Percentiles rank a stretch among this genome's conserved stretches.
Evolutionary conservation across 2,888 invertebrate species (phyloP).

Genomic region (Creontiades dilutus): DNA sequence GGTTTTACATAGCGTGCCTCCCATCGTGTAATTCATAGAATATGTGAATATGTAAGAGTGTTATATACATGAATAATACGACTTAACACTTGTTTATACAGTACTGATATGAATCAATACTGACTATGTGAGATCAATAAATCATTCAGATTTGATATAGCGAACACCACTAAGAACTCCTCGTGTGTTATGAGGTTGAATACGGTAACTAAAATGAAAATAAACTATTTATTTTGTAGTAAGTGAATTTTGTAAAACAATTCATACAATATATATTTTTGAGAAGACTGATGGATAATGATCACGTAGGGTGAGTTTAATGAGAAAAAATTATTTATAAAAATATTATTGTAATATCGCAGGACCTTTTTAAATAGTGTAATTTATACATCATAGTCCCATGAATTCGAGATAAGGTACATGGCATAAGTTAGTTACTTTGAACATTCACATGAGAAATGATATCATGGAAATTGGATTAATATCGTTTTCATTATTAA

Average conservation of each 20-base stretch:
- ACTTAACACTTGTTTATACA: no score
- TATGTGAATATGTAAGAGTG: no score
- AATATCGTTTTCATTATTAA: no score
- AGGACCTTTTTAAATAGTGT: slow-evolving; percentile 28
- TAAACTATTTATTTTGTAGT: slow-evolving; percentile 68
- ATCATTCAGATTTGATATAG: no score
- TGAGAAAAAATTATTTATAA: slow-evolving; percentile 55
- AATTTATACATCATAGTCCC: slow-evolving; percentile 18
- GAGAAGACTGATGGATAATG: slow-evolving; percentile 71
- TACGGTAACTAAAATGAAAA: slow-evolving; percentile 23
- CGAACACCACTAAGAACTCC: no score
- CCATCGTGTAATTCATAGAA: no score
- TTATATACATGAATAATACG: no score
- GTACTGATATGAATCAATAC: no score
- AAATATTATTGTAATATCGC: slow-evolving; percentile 46
- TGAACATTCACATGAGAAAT: not conserved
- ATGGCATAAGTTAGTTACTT: not conserved
- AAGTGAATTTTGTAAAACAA: slow-evolving; percentile 63
- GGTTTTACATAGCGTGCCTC: no score
- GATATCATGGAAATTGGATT: no score
- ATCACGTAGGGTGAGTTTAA: slow-evolving; percentile 59
- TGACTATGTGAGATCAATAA: no score
- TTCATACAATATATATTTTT: slow-evolving; percentile 71
- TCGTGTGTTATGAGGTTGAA: not conserved
- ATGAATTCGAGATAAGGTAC: not conserved